Base-by-base conservation (phyloP, 2,888 invertebrate genomes). In the Morinoia aosen region DNA sequence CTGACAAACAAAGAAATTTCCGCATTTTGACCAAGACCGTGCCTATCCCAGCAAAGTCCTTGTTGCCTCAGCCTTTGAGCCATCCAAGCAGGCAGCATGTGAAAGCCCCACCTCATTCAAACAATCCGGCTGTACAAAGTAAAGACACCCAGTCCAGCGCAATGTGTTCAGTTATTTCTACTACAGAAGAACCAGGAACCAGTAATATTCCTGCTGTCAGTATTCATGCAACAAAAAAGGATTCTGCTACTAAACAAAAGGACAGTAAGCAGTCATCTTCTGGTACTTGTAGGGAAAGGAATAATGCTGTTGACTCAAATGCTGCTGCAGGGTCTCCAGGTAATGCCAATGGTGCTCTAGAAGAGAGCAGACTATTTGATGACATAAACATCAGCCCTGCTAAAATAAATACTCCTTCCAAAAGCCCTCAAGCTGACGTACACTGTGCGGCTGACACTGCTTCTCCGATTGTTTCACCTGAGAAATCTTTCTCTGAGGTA, bases 401-500 rank as follows among this genome's bases (percentile, higher is more conserved):
- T 19, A 57, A 93, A 57, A 10, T 19, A 33, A 33, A 33, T 33
- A 76, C 76, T 1, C 33, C 76, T 0, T 76, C 76, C 19, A 76
- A 56, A 0, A 33, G 19, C 33, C 25, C 93, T 25, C 57, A 39
- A 57, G 58, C 57, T 93, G 57, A 14, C 19, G 58, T n/a, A 33
- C 11, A 56, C 57, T 0, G 10, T 93, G 19, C 39, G 16, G 57
- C 39, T 93, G 93, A 3, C 25, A 57, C 57, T 93, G 57, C 0
- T 19, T 14, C 58, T 0, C 33, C 57, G 56, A 12, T 93, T 56
- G 58, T 93, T 11, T 93, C 93, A 12, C 93, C 93, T 56, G 93
- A 93, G 93, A 93, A 93, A 57, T 93, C 93, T 25, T 93, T 93
- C 57, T 93, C 93, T 56, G 57, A 93, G 40, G 93, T 93, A 48